Evolutionary conservation across 2,888 invertebrate species (phyloP), one percentile per base, ranked within the genome.

Genomic region (Teinopalpus imperialis): DNA sequence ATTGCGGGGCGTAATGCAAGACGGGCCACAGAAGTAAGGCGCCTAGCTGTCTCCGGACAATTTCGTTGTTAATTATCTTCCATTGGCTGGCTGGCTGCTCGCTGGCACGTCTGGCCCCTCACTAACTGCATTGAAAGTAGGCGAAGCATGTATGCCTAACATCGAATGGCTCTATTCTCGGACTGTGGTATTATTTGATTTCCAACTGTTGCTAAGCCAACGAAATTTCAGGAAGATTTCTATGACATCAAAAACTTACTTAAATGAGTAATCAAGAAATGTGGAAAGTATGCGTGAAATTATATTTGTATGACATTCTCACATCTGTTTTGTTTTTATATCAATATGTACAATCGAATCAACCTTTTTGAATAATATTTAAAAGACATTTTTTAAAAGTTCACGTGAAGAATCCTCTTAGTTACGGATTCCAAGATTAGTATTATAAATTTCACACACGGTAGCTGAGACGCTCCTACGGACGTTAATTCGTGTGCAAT

Each of bases 31-130:
- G 67, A 83, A 83, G 85, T 85, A 81, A 83, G 81, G 74, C 85
- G 80, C 56, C 76, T 85, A 83, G 83, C 85, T 85, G 85, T 85
- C 82, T 83, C 76, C 68, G 75, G 65, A 64, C 79, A 82, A 80
- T 85, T 83, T 83, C 59, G 70, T 76, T 70, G 74, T 76, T 85
- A 81, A 85, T 85, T 81, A 83, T 75, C 66, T 78, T 68, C 70
- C 66, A 74, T 67, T 69, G 70, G 67, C 67, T 75, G 70, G 68
- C 68, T 74, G 74, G 55, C 62, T 73, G 63, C 67, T 61, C 63
- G 65, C 46, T 63, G 68, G 69, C 79, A 74, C 79, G 79, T 76
- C 69, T 81, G 74, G 66, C 69, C 68, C 59, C 69, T n/a, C n/a
- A n/a, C n/a, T 67, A 71, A 75, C 65, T 73, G 69, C 64, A 64